Conservation (phyloP, 2,888 invertebrate genomes). For the Esperia sulphurella region DNA sequence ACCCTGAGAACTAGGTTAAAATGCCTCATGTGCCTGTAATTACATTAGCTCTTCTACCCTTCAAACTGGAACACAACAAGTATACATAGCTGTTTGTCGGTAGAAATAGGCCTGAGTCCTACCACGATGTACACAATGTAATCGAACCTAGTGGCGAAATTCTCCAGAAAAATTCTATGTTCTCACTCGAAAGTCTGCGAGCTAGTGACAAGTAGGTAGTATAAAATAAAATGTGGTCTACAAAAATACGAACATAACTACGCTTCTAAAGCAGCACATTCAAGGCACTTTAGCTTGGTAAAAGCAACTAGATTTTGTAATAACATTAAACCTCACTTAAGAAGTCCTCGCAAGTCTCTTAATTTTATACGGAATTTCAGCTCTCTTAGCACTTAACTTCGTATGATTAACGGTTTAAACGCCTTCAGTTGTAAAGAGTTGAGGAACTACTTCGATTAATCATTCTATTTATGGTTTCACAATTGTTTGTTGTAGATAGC, state of each 20-base stretch:
- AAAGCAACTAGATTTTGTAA: not conserved
- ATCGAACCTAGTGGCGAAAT: too few species aligned
- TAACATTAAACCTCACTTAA: constrained; percentile 14
- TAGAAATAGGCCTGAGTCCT: too few species aligned
- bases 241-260: not conserved
- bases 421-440: constrained; percentile 3
- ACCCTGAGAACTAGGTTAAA: too few species aligned
- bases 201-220: not conserved
- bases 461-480: constrained; percentile 3
- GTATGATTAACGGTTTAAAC: constrained; percentile 10
- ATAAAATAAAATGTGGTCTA: not conserved
- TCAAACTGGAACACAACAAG: too few species aligned
- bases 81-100: too few species aligned
- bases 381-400: constrained; percentile 6
- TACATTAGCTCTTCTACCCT: too few species aligned
- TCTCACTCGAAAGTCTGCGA: too few species aligned
- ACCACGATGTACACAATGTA: too few species aligned
- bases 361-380: constrained; percentile 8
- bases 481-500: constrained; percentile 1
- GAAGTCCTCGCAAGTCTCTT: constrained; percentile 13
- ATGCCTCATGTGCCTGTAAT: too few species aligned
- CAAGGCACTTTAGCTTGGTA: not conserved
- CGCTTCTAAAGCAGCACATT: not conserved
- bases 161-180: too few species aligned
- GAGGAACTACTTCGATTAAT: constrained; percentile 5